Conservation (phyloP, 2,888 invertebrate genomes). For the Nomada flava region DNA sequence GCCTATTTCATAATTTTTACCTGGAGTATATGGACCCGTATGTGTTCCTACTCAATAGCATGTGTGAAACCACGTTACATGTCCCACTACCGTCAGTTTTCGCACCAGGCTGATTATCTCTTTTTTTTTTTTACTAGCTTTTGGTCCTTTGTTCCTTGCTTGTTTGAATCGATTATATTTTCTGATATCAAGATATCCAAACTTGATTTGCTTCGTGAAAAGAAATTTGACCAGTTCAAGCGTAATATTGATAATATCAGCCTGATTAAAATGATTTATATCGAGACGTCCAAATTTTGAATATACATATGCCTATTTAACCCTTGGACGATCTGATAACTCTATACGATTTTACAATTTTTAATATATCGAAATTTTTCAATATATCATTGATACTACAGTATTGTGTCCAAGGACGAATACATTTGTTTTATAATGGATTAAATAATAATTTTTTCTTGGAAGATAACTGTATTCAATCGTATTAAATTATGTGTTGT, state of each 20-base stretch:
- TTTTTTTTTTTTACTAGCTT: slow-evolving; percentile 77
- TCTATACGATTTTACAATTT: background rate
- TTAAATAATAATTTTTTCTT: too few species aligned
- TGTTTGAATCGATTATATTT: slow-evolving; percentile 56
- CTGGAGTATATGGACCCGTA: slow-evolving; percentile 84
- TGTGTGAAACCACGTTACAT: slow-evolving; percentile 84
- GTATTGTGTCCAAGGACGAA: too few species aligned
- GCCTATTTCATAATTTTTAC: slow-evolving; percentile 84
- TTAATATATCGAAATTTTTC: too few species aligned
- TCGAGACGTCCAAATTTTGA: slow-evolving; percentile 6
- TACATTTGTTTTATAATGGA: too few species aligned
- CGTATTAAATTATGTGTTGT: background rate
- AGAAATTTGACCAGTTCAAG: slow-evolving; percentile 73
- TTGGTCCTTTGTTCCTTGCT: slow-evolving; percentile 67
- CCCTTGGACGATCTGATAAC: background rate
- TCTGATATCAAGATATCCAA: slow-evolving; percentile 23
- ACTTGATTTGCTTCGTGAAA: slow-evolving; percentile 44
- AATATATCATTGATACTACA: too few species aligned
- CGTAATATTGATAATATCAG: slow-evolving; percentile 57
- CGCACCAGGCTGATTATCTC: slow-evolving; percentile 82
- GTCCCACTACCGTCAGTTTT: slow-evolving; percentile 84
- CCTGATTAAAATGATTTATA: slow-evolving; percentile 49
- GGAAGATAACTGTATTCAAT: too few species aligned
- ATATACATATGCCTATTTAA: slow-evolving; percentile 7
- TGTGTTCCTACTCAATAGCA: slow-evolving; percentile 84